Conservation (phyloP, 2,113 vertebrate species). For the Malurus melanocephalus region DNA sequence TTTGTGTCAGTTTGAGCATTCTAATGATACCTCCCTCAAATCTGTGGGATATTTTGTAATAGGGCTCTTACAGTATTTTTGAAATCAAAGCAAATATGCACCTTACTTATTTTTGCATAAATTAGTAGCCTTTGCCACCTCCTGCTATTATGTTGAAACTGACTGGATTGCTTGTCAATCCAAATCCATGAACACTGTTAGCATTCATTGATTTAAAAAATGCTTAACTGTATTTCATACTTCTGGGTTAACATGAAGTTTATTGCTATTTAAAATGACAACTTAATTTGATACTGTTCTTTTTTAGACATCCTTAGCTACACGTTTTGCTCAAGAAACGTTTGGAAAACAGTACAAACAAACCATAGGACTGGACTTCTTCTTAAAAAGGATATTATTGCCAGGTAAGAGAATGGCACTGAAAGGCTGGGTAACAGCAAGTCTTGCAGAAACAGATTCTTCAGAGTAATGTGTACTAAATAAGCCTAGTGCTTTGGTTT, state of each 20-base stretch:
- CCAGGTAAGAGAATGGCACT: slow-evolving; percentile 85
- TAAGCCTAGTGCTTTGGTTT: not conserved
- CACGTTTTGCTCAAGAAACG: slow-evolving; percentile 95
- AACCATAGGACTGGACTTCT: slow-evolving; percentile 98
- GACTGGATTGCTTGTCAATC: not conserved
- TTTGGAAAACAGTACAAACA: slow-evolving; percentile 99
- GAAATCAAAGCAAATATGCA: not conserved
- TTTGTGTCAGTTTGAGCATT: not conserved
- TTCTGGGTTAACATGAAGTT: not conserved
- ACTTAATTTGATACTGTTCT: slow-evolving; percentile 64
- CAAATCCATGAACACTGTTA: not conserved
- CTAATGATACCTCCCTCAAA: not conserved
- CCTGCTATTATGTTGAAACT: not conserved
- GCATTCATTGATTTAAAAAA: not conserved
- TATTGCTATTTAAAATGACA: slow-evolving; percentile 52
- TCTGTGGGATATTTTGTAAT: not conserved
- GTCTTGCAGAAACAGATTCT: not conserved
- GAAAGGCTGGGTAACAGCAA: not conserved
- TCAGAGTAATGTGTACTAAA: not conserved
- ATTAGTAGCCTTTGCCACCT: not conserved
- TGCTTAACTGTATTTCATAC: slow-evolving; percentile 21
- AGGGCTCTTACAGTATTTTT: not conserved
- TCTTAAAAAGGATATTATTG: slow-evolving; percentile 95
- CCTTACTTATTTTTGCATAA: not conserved
- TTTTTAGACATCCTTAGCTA: slow-evolving; percentile 93